Evolutionary conservation across 2,888 invertebrate species (phyloP).

Genomic region (Pseudanteris insignis): DNA sequence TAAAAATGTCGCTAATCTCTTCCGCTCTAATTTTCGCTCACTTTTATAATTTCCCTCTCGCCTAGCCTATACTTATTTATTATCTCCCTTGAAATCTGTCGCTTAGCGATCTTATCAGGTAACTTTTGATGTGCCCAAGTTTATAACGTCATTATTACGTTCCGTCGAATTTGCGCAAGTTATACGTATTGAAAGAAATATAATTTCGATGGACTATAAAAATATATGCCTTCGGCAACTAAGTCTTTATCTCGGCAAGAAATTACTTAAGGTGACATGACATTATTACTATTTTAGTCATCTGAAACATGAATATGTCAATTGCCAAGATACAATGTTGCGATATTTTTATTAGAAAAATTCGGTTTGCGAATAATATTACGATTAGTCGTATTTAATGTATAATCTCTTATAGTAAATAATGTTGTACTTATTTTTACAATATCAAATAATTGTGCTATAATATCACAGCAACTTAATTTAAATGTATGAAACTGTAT

Average conservation of each 20-base stretch:
- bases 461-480: too few species aligned
- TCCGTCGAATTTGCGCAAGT: slow-evolving; percentile 16
- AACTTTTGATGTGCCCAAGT: slow-evolving; percentile 38
- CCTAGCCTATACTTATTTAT: too few species aligned
- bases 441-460: too few species aligned
- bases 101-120: slow-evolving; percentile 32
- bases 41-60: slow-evolving; percentile 1
- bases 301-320: too few species aligned
- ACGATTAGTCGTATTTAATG: too few species aligned
- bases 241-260: slow-evolving; percentile 5
- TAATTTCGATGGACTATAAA: slow-evolving; percentile 33
- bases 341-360: too few species aligned
- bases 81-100: neutral
- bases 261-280: slow-evolving; percentile 4
- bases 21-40: slow-evolving; percentile 23
- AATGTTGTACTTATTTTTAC: too few species aligned
- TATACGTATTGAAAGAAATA: slow-evolving; percentile 28
- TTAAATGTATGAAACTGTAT: too few species aligned
- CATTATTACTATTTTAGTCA: too few species aligned
- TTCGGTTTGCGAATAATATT: too few species aligned
- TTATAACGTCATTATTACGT: slow-evolving; percentile 25
- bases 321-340: too few species aligned
- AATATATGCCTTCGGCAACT: slow-evolving; percentile 29
- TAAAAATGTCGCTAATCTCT: slow-evolving; percentile 48
- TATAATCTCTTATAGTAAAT: too few species aligned